Percentiles rank a stretch among this genome's conserved stretches.
Conservation (phyloP, 2,888 invertebrate genomes). For the Philhelius pedissequus region DNA sequence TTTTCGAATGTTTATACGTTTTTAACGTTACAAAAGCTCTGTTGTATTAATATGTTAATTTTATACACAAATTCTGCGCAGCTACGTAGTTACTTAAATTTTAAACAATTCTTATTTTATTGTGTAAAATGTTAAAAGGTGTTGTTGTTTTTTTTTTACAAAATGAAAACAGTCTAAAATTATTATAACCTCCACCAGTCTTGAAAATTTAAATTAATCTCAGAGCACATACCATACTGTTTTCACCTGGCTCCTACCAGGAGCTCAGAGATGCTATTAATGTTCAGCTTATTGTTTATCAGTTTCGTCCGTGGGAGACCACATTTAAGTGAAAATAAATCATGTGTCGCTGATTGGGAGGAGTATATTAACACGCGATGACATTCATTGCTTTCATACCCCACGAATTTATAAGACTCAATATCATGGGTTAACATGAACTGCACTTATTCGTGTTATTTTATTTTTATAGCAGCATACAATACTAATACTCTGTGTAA, state of each 20-base stretch:
- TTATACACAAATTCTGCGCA: too few relatives aligned
- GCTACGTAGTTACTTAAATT: too few relatives aligned
- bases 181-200: background rate
- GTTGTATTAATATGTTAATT: too few relatives aligned
- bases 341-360: background rate
- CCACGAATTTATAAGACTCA: conserved; percentile 44
- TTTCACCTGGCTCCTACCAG: conserved; percentile 40
- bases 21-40: too few relatives aligned
- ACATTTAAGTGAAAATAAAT: background rate
- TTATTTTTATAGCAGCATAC: background rate
- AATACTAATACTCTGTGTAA: background rate
- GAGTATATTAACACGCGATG: conserved; percentile 8
- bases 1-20: too few relatives aligned
- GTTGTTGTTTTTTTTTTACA: too few relatives aligned
- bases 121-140: too few relatives aligned
- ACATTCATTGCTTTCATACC: conserved; percentile 18
- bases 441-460: conserved; percentile 1
- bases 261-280: conserved; percentile 16
- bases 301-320: background rate
- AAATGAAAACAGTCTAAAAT: too few relatives aligned
- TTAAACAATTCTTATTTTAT: too few relatives aligned
- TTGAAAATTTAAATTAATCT: background rate
- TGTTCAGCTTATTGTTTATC: conserved; percentile 1
- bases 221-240: conserved; percentile 44
- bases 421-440: conserved; percentile 49